A percentile compares a stretch with the other conserved stretches of the same genome.
Conservation (phyloP, 2,888 invertebrate genomes). For the Phalangium opilio region DNA sequence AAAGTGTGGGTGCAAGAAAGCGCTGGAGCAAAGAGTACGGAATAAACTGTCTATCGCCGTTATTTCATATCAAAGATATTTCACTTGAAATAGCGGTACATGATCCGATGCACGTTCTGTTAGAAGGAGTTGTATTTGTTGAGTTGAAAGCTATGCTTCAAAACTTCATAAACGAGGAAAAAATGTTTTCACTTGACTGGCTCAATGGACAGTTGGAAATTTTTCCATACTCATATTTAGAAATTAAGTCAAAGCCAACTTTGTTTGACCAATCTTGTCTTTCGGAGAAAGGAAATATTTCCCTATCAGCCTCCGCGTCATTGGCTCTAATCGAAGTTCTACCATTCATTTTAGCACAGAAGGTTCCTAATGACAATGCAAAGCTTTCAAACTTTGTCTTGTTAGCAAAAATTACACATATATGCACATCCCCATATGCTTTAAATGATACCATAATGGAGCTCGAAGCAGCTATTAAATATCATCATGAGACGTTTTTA, state of each 20-base stretch:
- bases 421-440: constrained; percentile 6
- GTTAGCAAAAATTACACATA: constrained; percentile 4
- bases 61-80: no score
- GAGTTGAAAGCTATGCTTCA: constrained; percentile 4
- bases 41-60: background rate
- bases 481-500: constrained; percentile 2
- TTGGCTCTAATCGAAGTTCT: background rate
- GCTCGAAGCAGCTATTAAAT: background rate
- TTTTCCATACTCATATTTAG: background rate
- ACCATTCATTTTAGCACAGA: constrained; percentile 3
- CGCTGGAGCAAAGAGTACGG: background rate
- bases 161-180: background rate
- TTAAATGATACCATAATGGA: background rate
- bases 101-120: constrained; percentile 3
- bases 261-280: constrained; percentile 1
- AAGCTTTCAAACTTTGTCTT: constrained; percentile 3
- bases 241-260: constrained; percentile 2
- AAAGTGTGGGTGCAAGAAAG: background rate
- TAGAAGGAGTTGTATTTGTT: constrained; percentile 1
- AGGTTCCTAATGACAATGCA: background rate
- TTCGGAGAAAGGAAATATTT: background rate
- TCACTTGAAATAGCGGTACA: background rate
- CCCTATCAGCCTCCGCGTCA: background rate
- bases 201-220: background rate
- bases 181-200: constrained; percentile 1